Evolutionary conservation across 2,113 vertebrate species (phyloP).

Genomic region (Ellobius talpinus): DNA sequence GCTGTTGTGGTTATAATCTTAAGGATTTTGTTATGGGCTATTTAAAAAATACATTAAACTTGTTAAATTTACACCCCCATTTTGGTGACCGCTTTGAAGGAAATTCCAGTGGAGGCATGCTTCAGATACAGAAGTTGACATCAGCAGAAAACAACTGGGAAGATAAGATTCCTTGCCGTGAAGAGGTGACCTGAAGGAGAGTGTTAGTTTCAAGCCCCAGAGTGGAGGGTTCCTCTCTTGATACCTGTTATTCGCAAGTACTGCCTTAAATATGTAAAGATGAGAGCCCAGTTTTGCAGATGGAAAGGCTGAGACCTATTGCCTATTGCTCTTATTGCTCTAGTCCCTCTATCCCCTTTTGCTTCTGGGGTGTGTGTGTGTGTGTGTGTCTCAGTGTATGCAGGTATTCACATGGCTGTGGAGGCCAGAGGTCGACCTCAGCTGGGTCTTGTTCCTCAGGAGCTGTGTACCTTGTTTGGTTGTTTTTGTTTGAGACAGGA

Average conservation of each 20-base stretch:
- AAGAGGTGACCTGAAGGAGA: background rate
- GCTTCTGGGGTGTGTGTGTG: background rate
- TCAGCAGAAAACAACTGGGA: background rate
- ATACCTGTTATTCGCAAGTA: background rate
- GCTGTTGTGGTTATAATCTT: background rate
- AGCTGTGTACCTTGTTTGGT: background rate
- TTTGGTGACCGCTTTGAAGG: slow-evolving; percentile 21
- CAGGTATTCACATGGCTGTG: background rate
- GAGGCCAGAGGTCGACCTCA: background rate
- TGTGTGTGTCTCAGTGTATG: background rate
- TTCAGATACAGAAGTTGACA: slow-evolving; percentile 9
- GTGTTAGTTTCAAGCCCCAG: background rate
- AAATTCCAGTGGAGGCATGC: background rate
- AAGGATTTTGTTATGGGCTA: background rate
- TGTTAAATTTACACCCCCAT: background rate
- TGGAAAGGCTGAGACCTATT: background rate
- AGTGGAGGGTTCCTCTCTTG: background rate
- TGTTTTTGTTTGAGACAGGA: background rate
- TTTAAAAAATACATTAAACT: slow-evolving; percentile 29
- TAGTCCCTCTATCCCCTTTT: background rate
- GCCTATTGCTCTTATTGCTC: background rate
- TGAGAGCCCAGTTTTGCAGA: background rate
- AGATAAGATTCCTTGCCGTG: background rate
- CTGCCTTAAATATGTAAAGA: background rate
- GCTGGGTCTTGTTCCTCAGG: background rate